Base-by-base conservation (phyloP, 2,113 vertebrate genomes). In the Actenoides hombroni region DNA sequence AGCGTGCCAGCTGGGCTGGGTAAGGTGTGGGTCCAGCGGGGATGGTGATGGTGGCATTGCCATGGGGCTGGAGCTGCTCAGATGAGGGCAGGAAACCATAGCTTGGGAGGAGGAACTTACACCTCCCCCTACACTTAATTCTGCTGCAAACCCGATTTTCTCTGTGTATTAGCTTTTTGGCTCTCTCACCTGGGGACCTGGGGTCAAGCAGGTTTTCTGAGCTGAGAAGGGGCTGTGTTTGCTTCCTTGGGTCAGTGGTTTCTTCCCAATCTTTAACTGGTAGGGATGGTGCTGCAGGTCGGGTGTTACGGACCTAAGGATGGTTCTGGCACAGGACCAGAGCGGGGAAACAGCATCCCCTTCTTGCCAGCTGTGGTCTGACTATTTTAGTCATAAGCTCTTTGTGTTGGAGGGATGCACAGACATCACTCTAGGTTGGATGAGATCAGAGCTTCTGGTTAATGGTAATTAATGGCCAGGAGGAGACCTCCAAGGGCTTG, bases 31-130 rank as follows among this genome's bases (percentile, higher is more conserved):
- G 42, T 74, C 51, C 60, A 39, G 68, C 0, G 2, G 16, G 37
- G 28, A 67, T 1, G 2, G 56, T 18, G 56, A 9, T 57, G 46
- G 10, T 39, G 59, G 40, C 33, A 5, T 37, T 61, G 61, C 33
- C 0, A 1, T 26, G 77, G 39, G 63, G 60, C 74, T 71, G 65
- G 53, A 91, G 53, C 9, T 42, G 7, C 29, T 68, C 33, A 80
- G 29, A 18, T 23, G 16, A 84, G 42, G 46, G 23, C 28, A 70
- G 80, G 10, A 85, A 68, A 42, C 23, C 16, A 16, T 7, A 9
- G 2, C 12, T 4, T 79, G 16, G 16, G 28, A 63, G 21, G n/a
- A 17, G 16, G 4, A 28, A 31, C 24, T 31, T 33, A 0, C 0
- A 0, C n/a, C 56, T 65, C 14, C 28, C n/a, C 15, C 35, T 16